Base-by-base conservation (phyloP, 2,113 vertebrate species). In the Calyptommatus sinebrachiatus region DNA sequence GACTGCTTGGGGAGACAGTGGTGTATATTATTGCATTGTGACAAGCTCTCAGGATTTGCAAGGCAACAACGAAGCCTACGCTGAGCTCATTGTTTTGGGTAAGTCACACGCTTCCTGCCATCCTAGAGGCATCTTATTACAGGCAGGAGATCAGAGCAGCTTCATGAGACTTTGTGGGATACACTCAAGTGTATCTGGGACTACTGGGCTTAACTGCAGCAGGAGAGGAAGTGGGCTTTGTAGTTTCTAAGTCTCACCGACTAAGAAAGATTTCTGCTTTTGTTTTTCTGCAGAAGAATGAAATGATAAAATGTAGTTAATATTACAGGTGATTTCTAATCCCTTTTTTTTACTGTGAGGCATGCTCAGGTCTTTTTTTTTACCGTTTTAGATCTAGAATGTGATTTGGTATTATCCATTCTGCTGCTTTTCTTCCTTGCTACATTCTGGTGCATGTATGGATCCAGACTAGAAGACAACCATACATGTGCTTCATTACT, bases 1-100 rank as follows among this genome's bases (percentile, higher is more conserved):
- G 93, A 97, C 97, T 0, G 96, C 96, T 0, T 98, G 97, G 97
- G 97, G 97, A 1, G 97, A 98, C 93, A 96, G 97, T 1, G 97
- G 97, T 0, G 96, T 98, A 9, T 98, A 98, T 46, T 83, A 95
- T 68, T 98, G 97, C 80, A 93, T 91, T 0, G 97, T 97, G 22
- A 61, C 90, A 1, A 96, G 97, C 0, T 73, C 93, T 3, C 92
- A 95, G 79, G 97, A 98, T 76, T 93, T 98, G 8, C 70, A 91
- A 6, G 97, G 97, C 11, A 97, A 96, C 78, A 90, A 94, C 0
- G 97, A 98, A 83, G 96, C 93, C 41, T 97, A 94, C 2, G 95
- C 96, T 0, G 97, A 98, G 77, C 93, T 98, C 6, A 94, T 97
- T 9, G 97, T 98, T 8, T 90, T 98, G 1, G 97, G 97, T 97